Percentiles rank a stretch among this genome's conserved stretches.
phyloP scores from a whole-genome alignment of 2,113 vertebrate genomes.

The Typhlomys cinereus region DNA sequence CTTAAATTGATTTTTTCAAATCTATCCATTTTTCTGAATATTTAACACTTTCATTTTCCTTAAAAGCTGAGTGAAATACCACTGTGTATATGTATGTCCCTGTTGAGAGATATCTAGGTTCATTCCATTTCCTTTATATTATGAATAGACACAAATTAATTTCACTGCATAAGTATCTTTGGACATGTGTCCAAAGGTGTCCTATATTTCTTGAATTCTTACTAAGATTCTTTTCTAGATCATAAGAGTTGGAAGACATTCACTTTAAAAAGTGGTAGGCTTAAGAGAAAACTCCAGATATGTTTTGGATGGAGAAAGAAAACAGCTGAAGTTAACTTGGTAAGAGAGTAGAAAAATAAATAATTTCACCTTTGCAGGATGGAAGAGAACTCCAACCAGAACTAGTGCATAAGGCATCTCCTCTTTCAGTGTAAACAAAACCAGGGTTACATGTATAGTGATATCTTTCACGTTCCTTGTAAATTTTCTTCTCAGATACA shows the following conservation, averaged over 20 bases:
- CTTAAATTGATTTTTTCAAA: too few species aligned
- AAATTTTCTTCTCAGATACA: not conserved
- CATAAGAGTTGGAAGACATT: not conserved
- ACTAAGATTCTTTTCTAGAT: not conserved
- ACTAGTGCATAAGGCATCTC: conserved; percentile 72
- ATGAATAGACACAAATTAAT: too few species aligned
- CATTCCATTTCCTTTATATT: too few species aligned
- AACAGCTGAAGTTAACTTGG: not conserved
- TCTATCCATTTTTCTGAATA: too few species aligned
- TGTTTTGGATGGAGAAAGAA: not conserved
- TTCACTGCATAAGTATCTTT: too few species aligned
- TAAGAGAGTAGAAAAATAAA: not conserved
- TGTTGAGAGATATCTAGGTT: too few species aligned
- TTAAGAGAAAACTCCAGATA: not conserved
- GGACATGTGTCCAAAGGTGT: too few species aligned
- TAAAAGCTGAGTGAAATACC: too few species aligned
- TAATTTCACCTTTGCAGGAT: conserved; percentile 79
- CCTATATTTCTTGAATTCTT: not conserved
- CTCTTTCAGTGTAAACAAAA: conserved; percentile 64
- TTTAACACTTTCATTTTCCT: too few species aligned
- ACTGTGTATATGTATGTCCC: too few species aligned
- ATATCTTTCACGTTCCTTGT: conserved; percentile 75
- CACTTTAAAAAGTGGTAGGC: not conserved
- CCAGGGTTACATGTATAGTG: conserved; percentile 76
- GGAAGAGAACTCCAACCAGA: conserved; percentile 80